Evolutionary conservation across 1,140 invertebrate species (phyloP).

Genomic region (Macrotrachela quadricornifera): DNA sequence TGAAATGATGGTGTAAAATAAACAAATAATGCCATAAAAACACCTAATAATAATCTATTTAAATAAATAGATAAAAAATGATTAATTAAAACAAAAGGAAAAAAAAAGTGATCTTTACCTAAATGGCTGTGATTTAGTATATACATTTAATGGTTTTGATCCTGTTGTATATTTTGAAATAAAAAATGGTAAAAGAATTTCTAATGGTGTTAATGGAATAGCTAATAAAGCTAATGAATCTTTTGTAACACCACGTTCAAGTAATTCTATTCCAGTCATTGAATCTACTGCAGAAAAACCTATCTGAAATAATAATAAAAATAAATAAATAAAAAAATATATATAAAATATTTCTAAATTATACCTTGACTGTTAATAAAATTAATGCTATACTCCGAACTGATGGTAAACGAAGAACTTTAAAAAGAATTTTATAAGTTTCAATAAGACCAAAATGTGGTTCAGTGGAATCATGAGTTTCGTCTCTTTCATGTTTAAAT

Average conservation of each 20-base stretch:
- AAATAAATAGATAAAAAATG: background rate
- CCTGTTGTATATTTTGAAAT: conserved; percentile 70
- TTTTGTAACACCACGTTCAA: conserved; percentile 66
- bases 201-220: conserved; percentile 72
- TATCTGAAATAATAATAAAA: conserved; percentile 41
- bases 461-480: background rate
- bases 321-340: background rate
- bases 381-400: conserved; percentile 51
- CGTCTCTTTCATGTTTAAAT: conserved; percentile 57
- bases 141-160: conserved; percentile 39
- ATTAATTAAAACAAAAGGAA: background rate
- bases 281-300: conserved; percentile 85
- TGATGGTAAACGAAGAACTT: conserved; percentile 38
- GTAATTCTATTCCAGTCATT: conserved; percentile 74
- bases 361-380: conserved; percentile 70
- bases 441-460: background rate
- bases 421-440: conserved; percentile 3
- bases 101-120: background rate
- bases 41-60: background rate
- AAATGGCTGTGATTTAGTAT: conserved; percentile 1
- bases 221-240: conserved; percentile 67
- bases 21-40: conserved; percentile 1
- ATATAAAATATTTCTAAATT: background rate
- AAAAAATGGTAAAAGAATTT: conserved; percentile 70
- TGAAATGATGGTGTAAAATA: conserved; percentile 1